Conservation (phyloP, 2,797 vertebrate genomes). For the Craterocephalus amniculus region DNA sequence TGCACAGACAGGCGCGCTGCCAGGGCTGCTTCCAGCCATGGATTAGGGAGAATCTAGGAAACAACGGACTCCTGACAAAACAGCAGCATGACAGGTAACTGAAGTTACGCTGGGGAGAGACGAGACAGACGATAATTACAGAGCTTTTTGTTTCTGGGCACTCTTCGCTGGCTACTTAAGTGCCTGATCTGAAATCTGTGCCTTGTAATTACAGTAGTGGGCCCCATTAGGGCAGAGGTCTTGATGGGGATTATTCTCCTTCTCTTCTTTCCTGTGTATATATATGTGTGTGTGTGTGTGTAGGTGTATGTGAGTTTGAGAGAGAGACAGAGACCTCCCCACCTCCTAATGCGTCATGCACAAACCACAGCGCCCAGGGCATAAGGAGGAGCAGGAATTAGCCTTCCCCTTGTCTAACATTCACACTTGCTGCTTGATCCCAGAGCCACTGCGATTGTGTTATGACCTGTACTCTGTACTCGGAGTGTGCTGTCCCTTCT, state of each 20-base stretch:
- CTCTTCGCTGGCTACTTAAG: conserved; percentile 88
- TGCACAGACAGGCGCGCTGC: conserved; percentile 79
- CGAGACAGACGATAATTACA: conserved; percentile 88
- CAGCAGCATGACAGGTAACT: conserved; percentile 86
- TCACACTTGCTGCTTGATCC: conserved; percentile 62
- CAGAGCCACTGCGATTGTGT: conserved; percentile 55
- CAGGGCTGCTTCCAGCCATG: conserved; percentile 84
- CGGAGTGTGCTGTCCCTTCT: conserved; percentile 43
- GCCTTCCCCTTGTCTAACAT: conserved; percentile 60
- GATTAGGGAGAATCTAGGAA: conserved; percentile 85
- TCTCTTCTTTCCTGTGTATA: conserved; percentile 72
- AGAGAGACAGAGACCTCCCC: conserved; percentile 48
- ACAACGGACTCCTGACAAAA: conserved; percentile 83
- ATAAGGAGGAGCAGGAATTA: conserved; percentile 66
- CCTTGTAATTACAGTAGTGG: conserved; percentile 90
- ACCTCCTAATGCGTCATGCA: conserved; percentile 67
- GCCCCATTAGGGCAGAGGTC: conserved; percentile 87
- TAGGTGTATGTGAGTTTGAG: conserved; percentile 18
- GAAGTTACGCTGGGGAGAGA: conserved; percentile 78
- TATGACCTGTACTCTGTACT: conserved; percentile 63
- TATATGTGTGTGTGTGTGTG: conserved; percentile 34
- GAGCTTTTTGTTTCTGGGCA: conserved; percentile 87
- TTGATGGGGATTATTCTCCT: conserved; percentile 83
- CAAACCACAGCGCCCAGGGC: conserved; percentile 62
- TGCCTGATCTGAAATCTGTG: conserved; percentile 88